These are phyloP conservation scores for Brachymystax lenok DNA, from an alignment of 2,797 vertebrate species.

Conservation along the genomic window DNA sequence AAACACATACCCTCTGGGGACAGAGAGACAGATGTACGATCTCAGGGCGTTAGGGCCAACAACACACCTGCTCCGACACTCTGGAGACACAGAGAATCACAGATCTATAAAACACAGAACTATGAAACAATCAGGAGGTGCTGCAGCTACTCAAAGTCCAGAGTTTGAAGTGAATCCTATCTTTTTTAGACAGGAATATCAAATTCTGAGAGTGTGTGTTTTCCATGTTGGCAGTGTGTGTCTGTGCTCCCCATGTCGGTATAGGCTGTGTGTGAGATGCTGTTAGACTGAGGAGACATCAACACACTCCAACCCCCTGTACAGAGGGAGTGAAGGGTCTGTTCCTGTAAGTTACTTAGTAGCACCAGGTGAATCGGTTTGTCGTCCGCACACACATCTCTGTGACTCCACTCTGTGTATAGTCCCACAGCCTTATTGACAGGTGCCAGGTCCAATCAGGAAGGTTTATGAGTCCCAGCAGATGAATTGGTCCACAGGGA, in stretches of 20 bases:
- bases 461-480: slow-evolving; percentile 20
- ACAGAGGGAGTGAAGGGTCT: slow-evolving; percentile 23
- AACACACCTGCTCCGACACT: not conserved
- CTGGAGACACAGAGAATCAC: slow-evolving; percentile 34
- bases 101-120: slow-evolving; percentile 54
- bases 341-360: slow-evolving; percentile 31
- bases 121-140: slow-evolving; percentile 57
- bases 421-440: slow-evolving; percentile 47
- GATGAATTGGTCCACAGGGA: slow-evolving; percentile 36
- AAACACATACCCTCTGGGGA: slow-evolving; percentile 1
- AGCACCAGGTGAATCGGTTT: slow-evolving; percentile 64
- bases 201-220: slow-evolving; percentile 10
- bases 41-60: not conserved
- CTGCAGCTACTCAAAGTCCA: slow-evolving; percentile 30
- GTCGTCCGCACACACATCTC: slow-evolving; percentile 4
- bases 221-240: slow-evolving; percentile 12
- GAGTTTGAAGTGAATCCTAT: slow-evolving; percentile 5
- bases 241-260: slow-evolving; percentile 8
- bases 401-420: not conserved
- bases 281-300: slow-evolving; percentile 3
- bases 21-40: not conserved
- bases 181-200: slow-evolving; percentile 20
- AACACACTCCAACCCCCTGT: not conserved
- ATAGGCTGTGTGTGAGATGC: slow-evolving; percentile 4
- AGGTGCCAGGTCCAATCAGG: slow-evolving; percentile 56